Evolutionary conservation across 92 coral and sea anemone genomes (phyloP), one percentile per base, ranked within the genome.

Genomic region (Paragorgia papillata): DNA sequence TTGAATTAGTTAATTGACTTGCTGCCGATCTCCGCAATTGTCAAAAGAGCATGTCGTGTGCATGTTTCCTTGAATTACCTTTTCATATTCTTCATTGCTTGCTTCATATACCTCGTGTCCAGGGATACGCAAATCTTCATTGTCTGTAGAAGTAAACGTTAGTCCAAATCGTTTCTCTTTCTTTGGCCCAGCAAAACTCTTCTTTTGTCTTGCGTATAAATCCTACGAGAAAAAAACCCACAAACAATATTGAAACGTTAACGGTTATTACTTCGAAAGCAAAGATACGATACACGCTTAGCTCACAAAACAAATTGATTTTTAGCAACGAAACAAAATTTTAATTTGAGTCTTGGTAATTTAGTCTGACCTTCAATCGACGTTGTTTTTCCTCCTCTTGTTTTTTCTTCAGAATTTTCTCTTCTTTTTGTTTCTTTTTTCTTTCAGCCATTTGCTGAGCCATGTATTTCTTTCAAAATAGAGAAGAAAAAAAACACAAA

Each of bases 401-500:
- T 44, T 88, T 91, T 40, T 87, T 81, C 75, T 91, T 89, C 84
- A 88, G 58, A 9, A 89, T 69, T 53, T 79, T 88, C 26, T 94
- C 98, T 31, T 94, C 89, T 81, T 73, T 86, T 54, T 91, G 57
- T 68, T 82, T 91, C 80, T 87, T 85, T 63, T 91, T 91, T 32
- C 98, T 76, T 20, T 91, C 97, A 19, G 97, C 90, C 26, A 91
- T 68, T 64, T 94, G 91, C 59, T 94, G 92, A 14, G 90, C 94
- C 89, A 94, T 94, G 86, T 94, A 94, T 85, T 94, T 91, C 98
- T 94, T n/a, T n/a, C n/a, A n/a, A n/a, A n/a, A n/a, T n/a, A n/a
- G 51, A 43, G 56, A 79, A 26, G 63, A 62, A 14, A 32, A 32
- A 65, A 54, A 25, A 7, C 53, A 15, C 43, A 37, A 37, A 37